phyloP scores from a whole-genome alignment of 1,140 invertebrate species.

The Drosophila gunungcola region DNA sequence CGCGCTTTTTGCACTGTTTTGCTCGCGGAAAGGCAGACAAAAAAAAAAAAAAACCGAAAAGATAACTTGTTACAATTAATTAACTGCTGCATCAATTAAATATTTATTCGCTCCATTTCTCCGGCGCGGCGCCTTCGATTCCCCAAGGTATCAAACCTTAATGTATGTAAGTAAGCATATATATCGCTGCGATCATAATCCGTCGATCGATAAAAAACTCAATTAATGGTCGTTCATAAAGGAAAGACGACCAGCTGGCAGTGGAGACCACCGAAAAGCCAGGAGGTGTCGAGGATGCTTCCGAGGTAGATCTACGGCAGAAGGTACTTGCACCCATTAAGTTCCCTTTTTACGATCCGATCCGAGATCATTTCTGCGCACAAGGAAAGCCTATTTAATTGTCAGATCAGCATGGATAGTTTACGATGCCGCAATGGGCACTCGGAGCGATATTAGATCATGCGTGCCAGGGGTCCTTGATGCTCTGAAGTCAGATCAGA shows the following conservation, averaged over 20 bases:
- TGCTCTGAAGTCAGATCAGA: not conserved
- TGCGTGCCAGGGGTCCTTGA: not conserved
- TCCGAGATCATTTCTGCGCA: not conserved
- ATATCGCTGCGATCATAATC: constrained; percentile 45
- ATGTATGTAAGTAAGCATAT: constrained; percentile 2
- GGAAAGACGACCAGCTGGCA: constrained; percentile 17
- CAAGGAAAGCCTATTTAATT: constrained; percentile 15
- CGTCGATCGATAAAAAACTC: constrained; percentile 73
- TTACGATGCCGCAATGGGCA: constrained; percentile 3
- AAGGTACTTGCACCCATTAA: constrained; percentile 16
- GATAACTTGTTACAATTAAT: constrained; percentile 76
- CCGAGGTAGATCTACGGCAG: not conserved
- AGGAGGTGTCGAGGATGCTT: constrained; percentile 7
- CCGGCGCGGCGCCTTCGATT: constrained; percentile 40
- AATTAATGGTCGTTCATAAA: constrained; percentile 61
- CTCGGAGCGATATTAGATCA: not conserved
- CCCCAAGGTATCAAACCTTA: constrained; percentile 33
- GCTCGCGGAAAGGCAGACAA: constrained; percentile 13
- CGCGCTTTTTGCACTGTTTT: constrained; percentile 46
- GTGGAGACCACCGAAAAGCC: constrained; percentile 35
- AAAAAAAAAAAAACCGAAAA: constrained; percentile 1
- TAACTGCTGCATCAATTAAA: constrained; percentile 79
- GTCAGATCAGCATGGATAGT: constrained; percentile 19
- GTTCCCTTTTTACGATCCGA: constrained; percentile 10
- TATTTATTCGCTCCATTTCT: constrained; percentile 41